Evolutionary conservation across 2,113 vertebrate species (phyloP), one percentile per base, ranked within the genome.

Genomic region (Mixornis gularis): DNA sequence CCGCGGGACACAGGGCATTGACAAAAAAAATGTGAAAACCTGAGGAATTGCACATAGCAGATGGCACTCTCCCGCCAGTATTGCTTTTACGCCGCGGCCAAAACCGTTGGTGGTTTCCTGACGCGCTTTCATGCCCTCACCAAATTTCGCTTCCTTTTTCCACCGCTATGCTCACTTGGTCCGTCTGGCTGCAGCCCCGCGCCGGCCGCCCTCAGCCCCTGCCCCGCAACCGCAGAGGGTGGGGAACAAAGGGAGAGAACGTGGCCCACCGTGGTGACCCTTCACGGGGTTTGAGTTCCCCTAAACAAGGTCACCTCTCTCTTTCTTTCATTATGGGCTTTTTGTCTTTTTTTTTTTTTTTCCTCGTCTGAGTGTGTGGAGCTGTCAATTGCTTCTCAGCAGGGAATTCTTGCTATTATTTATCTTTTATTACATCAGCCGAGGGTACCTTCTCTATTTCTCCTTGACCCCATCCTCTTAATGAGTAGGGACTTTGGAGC

Each of bases 81-180:
- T 21, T 62, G 41, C 95, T 95, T 93, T 84, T 70, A 53, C 66
- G 71, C 21, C 70, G 46, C 64, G 43, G 17, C 52, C 93, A 87
- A 85, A 97, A 97, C 97, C 92, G 97, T 96, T 97, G 89, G 97
- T 95, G 97, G 97, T 98, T 98, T 98, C 97, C 97, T 97, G 96
- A 65, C 56, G 83, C 38, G 88, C 89, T 96, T 96, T 97, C 94
- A 58, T 96, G 94, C 91, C 86, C 63, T 90, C 49, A 40, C 84
- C 82, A 34, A 83, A 92, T 97, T 97, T 94, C 96, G 93, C 89
- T 93, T 97, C 94, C 94, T 90, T 85, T 85, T 95, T 96, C 71
- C 94, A 65, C 58, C 43, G 43, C 94, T n/a, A 41, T 29, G 82
- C 92, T 84, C 32, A 4, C 92, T 92, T 70, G 53, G 92, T 90